Conservation (phyloP, 2,888 invertebrate species). For the Phyllotreta striolata region DNA sequence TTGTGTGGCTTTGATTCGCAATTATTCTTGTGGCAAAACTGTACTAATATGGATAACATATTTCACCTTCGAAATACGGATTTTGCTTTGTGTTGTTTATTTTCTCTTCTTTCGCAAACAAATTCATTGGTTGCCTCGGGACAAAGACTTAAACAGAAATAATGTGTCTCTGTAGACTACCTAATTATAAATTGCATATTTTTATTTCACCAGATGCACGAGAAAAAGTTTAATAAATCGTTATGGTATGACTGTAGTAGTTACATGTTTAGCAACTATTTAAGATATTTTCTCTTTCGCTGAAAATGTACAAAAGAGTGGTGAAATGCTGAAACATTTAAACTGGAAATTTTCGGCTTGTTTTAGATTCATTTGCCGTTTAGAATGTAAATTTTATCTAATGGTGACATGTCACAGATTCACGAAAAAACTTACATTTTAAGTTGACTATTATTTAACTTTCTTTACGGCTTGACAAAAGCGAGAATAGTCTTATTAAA, state of each 20-base stretch:
- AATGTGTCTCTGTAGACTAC: background rate
- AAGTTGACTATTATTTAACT: constrained; percentile 1
- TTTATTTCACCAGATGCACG: background rate
- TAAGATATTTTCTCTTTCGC: too few relatives aligned
- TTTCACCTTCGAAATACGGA: constrained; percentile 2
- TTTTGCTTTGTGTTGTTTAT: constrained; percentile 15
- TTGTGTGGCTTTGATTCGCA: too few relatives aligned
- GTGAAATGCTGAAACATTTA: background rate
- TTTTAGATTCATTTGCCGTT: constrained; percentile 9
- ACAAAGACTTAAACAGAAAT: background rate
- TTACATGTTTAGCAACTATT: too few relatives aligned
- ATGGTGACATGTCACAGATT: constrained; percentile 11
- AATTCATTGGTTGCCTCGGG: constrained; percentile 10
- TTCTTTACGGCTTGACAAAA: too few relatives aligned
- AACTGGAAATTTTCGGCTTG: constrained; percentile 2
- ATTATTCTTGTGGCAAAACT: too few relatives aligned
- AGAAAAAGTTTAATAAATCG: background rate
- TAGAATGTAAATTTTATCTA: constrained; percentile 12
- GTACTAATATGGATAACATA: constrained; percentile 9
- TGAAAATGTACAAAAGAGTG: background rate
- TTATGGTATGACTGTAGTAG: too few relatives aligned
- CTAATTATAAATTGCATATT: background rate
- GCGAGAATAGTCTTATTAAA: too few relatives aligned
- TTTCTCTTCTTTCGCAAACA: constrained; percentile 6
- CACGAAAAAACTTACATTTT: constrained; percentile 5